Evolutionary conservation across 35 echinoderm and acorn worm species (phyloP).

Genomic region (Eucidaris tribuloides): DNA sequence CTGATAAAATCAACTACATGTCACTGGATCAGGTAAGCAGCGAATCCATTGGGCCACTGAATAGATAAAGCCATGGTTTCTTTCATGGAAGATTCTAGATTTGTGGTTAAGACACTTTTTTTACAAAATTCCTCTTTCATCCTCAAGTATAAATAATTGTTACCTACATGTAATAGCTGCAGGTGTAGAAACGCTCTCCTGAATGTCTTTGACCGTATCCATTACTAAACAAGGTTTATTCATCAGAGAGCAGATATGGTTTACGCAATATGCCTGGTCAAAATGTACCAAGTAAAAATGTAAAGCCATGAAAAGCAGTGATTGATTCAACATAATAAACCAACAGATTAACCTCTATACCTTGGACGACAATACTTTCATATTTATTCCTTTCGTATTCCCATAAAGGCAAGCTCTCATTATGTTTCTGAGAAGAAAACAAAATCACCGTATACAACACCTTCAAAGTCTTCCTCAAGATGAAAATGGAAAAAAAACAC

Average conservation of each 20-base stretch:
- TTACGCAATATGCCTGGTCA: too few relatives aligned
- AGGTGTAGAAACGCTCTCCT: neutral
- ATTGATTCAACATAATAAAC: too few relatives aligned
- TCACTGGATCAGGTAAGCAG: conserved; percentile 21
- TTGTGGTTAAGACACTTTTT: neutral
- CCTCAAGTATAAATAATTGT: neutral
- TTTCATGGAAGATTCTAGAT: neutral
- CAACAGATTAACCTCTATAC: too few relatives aligned
- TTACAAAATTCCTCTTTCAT: neutral
- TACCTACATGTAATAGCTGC: neutral
- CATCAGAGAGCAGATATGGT: too few relatives aligned
- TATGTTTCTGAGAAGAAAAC: too few relatives aligned
- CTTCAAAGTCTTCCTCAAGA: neutral
- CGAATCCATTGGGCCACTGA: neutral
- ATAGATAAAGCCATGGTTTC: neutral
- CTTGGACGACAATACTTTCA: too few relatives aligned
- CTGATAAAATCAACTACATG: conserved; percentile 15
- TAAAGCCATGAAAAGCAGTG: too few relatives aligned
- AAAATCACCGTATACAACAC: neutral
- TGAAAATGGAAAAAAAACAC: neutral
- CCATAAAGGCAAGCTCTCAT: too few relatives aligned
- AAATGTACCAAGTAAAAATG: too few relatives aligned
- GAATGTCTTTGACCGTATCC: neutral
- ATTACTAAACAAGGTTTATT: too few relatives aligned
- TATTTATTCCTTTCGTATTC: too few relatives aligned